Base-by-base conservation (phyloP, 2,888 invertebrate genomes). In the Epicampocera succincta region DNA sequence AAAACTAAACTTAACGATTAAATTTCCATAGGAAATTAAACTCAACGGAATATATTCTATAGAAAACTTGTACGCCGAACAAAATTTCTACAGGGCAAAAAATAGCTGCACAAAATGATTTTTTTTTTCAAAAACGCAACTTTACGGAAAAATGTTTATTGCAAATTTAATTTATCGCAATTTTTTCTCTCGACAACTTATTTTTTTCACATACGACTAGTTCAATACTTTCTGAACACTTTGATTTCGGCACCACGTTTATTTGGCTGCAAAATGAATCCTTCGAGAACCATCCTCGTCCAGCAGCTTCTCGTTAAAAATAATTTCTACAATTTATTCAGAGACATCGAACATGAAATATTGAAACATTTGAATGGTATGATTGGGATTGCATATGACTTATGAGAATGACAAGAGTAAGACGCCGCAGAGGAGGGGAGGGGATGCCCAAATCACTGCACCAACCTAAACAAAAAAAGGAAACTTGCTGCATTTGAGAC, bases 391-490 rank as follows among this genome's bases (percentile, higher is more conserved):
- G 61, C 61, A 40, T 38, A 63, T 63, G 76, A 76, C 60, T 68
- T 76, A 68, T 61, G 44, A 6, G 52, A 68, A 21, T 52, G 38
- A 40, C 56, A 56, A 46, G 33, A 9, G 17, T n/a, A 15, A 25
- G 13, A 25, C 8, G 12, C 12, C 21, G 42, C 3, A 19, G 42
- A 17, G 38, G 29, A 17, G 46, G 11, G 25, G 33, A 15, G 25
- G n/a, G n/a, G n/a, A n/a, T n/a, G n/a, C n/a, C 1, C 11, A 77
- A 82, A 82, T 82, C 82, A 78, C 82, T 78, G 82, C 82, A 82
- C 78, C 69, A 52, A 82, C 78, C 69, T 46, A 44, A 72, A 61
- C 1, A 12, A 46, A 29, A 21, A 50, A 19, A 15, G 0, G 42
- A 17, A 17, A 19, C 15, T 65, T 46, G 19, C 42, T 58, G 40